phyloP scores from a whole-genome alignment of 2,888 invertebrate species.

The Machimus rusticus region DNA sequence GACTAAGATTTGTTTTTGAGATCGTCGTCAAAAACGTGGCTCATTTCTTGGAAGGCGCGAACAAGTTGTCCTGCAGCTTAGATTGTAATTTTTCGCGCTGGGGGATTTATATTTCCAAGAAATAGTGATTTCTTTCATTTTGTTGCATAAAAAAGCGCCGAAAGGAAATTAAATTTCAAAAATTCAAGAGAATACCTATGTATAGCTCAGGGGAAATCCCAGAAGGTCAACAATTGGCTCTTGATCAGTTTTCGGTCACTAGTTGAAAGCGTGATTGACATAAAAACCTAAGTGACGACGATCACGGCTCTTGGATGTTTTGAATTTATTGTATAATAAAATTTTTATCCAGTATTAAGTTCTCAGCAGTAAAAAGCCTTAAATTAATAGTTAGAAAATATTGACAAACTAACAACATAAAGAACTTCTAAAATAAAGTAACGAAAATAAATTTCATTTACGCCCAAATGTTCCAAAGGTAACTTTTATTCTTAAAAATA shows the following conservation, averaged over 20 bases:
- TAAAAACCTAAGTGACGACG: background rate
- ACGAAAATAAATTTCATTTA: no score
- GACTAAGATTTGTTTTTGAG: background rate
- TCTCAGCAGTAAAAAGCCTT: no score
- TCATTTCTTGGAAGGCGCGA: background rate
- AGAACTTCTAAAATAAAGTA: no score
- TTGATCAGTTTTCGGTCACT: background rate
- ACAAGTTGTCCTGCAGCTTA: background rate
- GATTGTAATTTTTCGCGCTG: background rate
- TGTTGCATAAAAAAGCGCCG: background rate
- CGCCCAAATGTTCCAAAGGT: no score
- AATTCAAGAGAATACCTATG: background rate
- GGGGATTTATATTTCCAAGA: background rate
- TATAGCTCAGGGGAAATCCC: background rate
- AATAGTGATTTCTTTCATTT: background rate
- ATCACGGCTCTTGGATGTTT: no score
- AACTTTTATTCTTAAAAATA: no score
- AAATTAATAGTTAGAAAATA: no score
- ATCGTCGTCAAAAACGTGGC: background rate
- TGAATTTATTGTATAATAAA: no score
- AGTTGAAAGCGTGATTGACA: background rate
- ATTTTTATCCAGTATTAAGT: no score
- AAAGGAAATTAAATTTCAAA: background rate
- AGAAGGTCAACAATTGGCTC: background rate
- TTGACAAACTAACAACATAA: no score